Conservation (phyloP, 2,113 vertebrate genomes). For the Poicephalus gulielmi region DNA sequence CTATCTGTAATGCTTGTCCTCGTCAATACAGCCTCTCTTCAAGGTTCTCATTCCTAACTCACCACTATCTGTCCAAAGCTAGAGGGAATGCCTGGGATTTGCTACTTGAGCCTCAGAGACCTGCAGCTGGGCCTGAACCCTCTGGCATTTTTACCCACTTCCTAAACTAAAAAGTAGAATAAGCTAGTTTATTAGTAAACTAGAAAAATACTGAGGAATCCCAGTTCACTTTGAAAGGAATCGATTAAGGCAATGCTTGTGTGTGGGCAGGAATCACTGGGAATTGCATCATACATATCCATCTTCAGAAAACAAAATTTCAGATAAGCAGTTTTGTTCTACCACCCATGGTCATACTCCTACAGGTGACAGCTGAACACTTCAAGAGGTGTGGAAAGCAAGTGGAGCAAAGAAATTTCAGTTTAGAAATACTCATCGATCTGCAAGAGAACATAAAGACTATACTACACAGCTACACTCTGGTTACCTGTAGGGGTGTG, state of each 20-base stretch:
- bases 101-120: not conserved
- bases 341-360: not conserved
- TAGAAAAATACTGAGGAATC: not conserved
- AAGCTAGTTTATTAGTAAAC: not conserved
- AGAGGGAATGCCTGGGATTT: not conserved
- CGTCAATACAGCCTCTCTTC: not conserved
- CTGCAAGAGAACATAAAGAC: fast-evolving
- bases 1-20: not conserved
- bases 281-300: not conserved
- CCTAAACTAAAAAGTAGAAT: not conserved
- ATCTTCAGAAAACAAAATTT: not conserved
- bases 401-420: not conserved
- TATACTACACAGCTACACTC: not conserved
- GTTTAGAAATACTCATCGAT: not conserved
- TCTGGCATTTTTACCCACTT: not conserved
- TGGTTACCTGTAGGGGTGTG: not conserved
- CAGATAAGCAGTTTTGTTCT: not conserved
- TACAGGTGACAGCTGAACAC: not conserved
- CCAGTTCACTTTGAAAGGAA: not conserved
- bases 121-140: not conserved
- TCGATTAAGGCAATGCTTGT: not conserved
- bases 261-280: not conserved
- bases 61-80: not conserved
- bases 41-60: not conserved
- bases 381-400: not conserved